Percentiles rank a stretch among this genome's conserved stretches.
These are phyloP conservation scores for Caranx ignobilis DNA, from an alignment of 2,113 vertebrate genomes.

Conservation along the genomic window DNA sequence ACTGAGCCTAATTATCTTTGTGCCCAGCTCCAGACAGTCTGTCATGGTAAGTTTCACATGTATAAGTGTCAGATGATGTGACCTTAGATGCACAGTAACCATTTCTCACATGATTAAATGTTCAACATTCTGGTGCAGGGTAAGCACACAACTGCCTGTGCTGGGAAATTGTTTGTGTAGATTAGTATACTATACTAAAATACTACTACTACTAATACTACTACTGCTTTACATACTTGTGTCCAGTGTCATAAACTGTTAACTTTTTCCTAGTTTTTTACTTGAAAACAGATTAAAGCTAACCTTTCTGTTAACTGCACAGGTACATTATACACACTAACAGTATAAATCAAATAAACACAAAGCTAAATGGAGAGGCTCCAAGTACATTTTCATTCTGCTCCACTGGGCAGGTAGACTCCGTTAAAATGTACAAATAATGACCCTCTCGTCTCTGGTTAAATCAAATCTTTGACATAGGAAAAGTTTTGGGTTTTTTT, in stretches of 20 bases:
- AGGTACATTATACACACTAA: not conserved
- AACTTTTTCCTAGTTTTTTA: not conserved
- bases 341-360: not conserved
- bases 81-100: not conserved
- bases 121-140: not conserved
- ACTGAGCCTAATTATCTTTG: not conserved
- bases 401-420: slow-evolving; percentile 5
- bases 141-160: not conserved
- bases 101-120: slow-evolving; percentile 6
- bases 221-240: not conserved
- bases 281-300: too few relatives aligned
- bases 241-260: not conserved
- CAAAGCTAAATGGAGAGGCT: not conserved
- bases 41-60: not conserved
- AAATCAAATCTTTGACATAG: slow-evolving; percentile 7
- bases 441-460: not conserved
- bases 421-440: slow-evolving; percentile 15
- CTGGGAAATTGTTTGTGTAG: not conserved
- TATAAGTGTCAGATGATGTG: not conserved
- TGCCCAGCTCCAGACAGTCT: not conserved
- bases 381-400: slow-evolving; percentile 22
- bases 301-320: not conserved
- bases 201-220: too few relatives aligned
- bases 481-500: not conserved
- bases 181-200: too few relatives aligned